Conservation (phyloP, 2,113 vertebrate genomes). For the Hippocampus mohnikei region DNA sequence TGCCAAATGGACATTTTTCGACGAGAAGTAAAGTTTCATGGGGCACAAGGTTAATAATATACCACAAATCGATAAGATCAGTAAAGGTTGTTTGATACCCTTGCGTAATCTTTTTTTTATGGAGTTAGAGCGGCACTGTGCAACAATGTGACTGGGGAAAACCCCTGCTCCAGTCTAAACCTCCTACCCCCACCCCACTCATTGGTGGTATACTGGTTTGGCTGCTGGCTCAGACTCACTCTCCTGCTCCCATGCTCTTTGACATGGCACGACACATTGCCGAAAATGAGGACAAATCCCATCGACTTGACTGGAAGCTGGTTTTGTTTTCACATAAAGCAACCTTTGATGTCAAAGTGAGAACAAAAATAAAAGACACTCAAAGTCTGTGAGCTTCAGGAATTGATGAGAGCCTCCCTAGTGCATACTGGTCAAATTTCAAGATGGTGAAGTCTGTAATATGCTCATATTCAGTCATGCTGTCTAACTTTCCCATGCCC, state of each 20-base stretch:
- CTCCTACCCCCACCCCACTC: constrained; percentile 22
- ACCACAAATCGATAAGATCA: constrained; percentile 4
- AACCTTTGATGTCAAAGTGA: background rate
- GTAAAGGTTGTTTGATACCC: constrained; percentile 28
- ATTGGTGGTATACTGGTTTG: constrained; percentile 37
- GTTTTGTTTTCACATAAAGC: constrained; percentile 2
- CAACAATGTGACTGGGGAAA: constrained; percentile 63
- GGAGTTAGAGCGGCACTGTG: constrained; percentile 13
- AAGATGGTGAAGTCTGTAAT: too few relatives aligned
- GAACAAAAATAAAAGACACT: background rate
- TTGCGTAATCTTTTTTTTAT: constrained; percentile 47
- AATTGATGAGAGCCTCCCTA: background rate
- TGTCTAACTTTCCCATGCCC: too few relatives aligned
- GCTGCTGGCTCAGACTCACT: constrained; percentile 57
- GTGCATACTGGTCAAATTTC: background rate
- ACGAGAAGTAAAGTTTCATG: background rate
- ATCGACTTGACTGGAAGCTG: constrained; percentile 7
- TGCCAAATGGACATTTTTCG: background rate
- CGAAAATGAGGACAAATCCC: constrained; percentile 29
- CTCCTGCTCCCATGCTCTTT: constrained; percentile 72
- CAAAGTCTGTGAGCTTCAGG: background rate
- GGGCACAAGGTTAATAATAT: constrained; percentile 11
- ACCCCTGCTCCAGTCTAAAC: constrained; percentile 17
- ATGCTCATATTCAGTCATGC: too few relatives aligned
- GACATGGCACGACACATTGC: constrained; percentile 53